A percentile compares a stretch with the other conserved stretches of the same genome.
These are phyloP conservation scores for Notolabrus celidotus DNA, from an alignment of 2,797 vertebrate species.

Conservation along the genomic window DNA sequence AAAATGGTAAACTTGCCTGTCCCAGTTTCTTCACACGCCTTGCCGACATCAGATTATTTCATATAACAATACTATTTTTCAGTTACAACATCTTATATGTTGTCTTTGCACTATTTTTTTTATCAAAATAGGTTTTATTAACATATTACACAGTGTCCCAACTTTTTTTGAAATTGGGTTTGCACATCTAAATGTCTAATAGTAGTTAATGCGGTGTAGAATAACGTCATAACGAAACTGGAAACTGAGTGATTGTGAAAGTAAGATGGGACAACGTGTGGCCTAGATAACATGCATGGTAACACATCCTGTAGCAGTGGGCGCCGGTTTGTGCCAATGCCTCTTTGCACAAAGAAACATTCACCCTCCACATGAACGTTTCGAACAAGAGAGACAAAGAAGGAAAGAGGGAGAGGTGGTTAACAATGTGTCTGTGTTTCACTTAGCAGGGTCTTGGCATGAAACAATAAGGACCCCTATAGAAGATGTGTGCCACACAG, in stretches of 20 bases:
- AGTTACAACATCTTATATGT: no score
- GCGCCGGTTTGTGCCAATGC: conserved; percentile 57
- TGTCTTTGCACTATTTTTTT: no score
- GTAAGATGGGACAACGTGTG: conserved; percentile 20
- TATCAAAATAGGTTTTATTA: no score
- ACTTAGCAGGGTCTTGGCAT: conserved; percentile 47
- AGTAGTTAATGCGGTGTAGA: conserved; percentile 11
- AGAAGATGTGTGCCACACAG: conserved; percentile 55
- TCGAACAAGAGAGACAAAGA: conserved; percentile 57
- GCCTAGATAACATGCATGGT: conserved; percentile 27
- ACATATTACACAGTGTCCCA: no score
- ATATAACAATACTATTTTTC: no score
- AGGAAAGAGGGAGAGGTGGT: conserved; percentile 44
- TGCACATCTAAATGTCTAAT: neutral
- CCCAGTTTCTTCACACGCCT: no score
- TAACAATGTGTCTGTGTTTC: conserved; percentile 53
- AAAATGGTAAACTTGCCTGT: no score
- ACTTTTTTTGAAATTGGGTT: no score
- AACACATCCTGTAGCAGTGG: conserved; percentile 57
- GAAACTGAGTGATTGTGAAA: conserved; percentile 40
- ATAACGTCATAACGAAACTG: conserved; percentile 28
- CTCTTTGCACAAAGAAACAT: conserved; percentile 66
- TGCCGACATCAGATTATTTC: no score
- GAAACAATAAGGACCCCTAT: conserved; percentile 71
- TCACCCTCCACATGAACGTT: conserved; percentile 60